Percentiles rank a stretch among this genome's conserved stretches.
Conservation (phyloP, 1,140 invertebrate genomes). For the Notospermus geniculatus region DNA sequence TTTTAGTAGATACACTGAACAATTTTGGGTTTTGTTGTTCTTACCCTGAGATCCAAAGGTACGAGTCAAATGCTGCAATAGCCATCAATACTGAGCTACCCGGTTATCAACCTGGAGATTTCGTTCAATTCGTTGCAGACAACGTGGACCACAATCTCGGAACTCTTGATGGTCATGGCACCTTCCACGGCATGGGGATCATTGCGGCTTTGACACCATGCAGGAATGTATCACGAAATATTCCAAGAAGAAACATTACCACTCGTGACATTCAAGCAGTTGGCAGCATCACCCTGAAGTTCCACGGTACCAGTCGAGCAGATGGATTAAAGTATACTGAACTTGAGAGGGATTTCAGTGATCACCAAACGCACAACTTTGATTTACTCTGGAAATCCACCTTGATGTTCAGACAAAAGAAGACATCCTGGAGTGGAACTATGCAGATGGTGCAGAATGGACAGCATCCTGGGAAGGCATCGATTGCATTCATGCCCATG, state of each 20-base stretch:
- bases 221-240: neutral
- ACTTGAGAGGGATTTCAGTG: neutral
- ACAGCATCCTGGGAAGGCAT: too few species aligned
- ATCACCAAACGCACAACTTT: constrained; percentile 4
- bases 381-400: constrained; percentile 19
- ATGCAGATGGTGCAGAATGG: too few species aligned
- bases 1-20: constrained; percentile 19
- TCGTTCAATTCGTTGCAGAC: constrained; percentile 32
- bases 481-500: too few species aligned
- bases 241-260: constrained; percentile 17
- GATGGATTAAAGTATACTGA: neutral
- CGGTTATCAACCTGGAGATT: constrained; percentile 12
- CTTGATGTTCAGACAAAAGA: constrained; percentile 13
- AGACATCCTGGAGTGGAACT: too few species aligned
- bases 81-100: constrained; percentile 12
- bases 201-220: constrained; percentile 34
- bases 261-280: constrained; percentile 13
- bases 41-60: constrained; percentile 28
- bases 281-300: constrained; percentile 20
- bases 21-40: constrained; percentile 23
- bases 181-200: constrained; percentile 42
- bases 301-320: constrained; percentile 6
- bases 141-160: constrained; percentile 36
- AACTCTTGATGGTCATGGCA: constrained; percentile 34
- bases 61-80: constrained; percentile 27